Evolutionary conservation across 2,113 vertebrate genomes (phyloP).

Genomic region (Chloropsis hardwickii): DNA sequence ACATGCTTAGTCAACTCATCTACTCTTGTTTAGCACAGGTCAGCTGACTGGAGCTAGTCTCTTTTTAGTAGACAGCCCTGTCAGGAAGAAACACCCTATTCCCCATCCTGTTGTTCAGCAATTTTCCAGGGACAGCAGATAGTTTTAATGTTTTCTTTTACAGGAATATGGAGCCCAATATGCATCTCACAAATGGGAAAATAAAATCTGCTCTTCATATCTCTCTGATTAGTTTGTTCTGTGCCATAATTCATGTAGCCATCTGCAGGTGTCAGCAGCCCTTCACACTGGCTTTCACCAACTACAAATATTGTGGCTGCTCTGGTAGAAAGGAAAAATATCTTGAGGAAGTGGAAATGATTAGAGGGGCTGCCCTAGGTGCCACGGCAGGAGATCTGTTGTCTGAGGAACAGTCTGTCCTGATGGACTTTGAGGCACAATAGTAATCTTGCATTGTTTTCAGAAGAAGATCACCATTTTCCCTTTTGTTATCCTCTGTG

Average conservation of each 20-base stretch:
- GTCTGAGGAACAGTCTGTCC: neutral
- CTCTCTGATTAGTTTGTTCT: neutral
- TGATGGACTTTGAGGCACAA: neutral
- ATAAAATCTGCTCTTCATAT: neutral
- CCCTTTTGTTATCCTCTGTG: neutral
- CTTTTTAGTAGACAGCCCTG: neutral
- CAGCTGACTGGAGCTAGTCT: neutral
- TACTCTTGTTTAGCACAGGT: neutral
- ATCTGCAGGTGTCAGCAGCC: neutral
- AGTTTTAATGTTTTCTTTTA: neutral
- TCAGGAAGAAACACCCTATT: neutral
- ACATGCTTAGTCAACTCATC: rapidly evolving
- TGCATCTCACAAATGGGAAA: neutral
- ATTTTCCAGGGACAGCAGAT: neutral
- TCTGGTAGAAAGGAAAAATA: neutral
- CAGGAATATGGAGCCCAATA: neutral
- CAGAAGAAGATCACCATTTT: neutral
- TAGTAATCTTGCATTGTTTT: neutral
- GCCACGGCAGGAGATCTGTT: neutral
- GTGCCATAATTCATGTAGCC: neutral
- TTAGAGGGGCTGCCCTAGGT: neutral
- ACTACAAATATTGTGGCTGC: neutral
- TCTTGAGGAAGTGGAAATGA: neutral
- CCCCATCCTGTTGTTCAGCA: neutral
- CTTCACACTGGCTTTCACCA: neutral